A percentile compares a stretch with the other conserved stretches of the same genome.
These are phyloP conservation scores for Myotis vivesi DNA, from an alignment of 2,797 vertebrate species.

Conservation along the genomic window DNA sequence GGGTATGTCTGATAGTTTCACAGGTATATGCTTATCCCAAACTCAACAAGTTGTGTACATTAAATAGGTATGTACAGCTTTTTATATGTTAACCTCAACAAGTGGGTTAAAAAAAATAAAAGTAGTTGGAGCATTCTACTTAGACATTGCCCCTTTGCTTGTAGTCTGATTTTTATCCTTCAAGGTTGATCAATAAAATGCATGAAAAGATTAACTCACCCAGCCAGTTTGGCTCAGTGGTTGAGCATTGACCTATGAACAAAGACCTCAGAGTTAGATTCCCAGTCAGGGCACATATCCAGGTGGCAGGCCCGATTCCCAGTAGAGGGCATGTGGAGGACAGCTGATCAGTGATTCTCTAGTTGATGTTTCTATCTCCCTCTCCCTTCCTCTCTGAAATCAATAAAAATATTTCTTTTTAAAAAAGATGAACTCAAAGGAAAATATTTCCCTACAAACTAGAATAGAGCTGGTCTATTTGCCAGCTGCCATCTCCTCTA, in stretches of 20 bases:
- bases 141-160: not conserved
- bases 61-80: not conserved
- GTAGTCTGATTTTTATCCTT: not conserved
- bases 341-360: too few relatives aligned
- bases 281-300: too few relatives aligned
- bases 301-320: too few relatives aligned
- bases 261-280: too few relatives aligned
- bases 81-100: not conserved
- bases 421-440: not conserved
- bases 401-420: too few relatives aligned
- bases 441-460: not conserved
- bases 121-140: not conserved
- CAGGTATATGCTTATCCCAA: not conserved
- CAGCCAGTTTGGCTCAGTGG: too few relatives aligned
- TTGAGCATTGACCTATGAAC: too few relatives aligned
- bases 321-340: too few relatives aligned
- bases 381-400: too few relatives aligned
- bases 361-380: too few relatives aligned
- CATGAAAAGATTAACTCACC: not conserved
- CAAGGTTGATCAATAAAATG: not conserved
- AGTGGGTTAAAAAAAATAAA: not conserved
- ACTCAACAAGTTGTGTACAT: not conserved
- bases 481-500: not conserved
- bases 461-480: not conserved
- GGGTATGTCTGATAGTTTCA: not conserved